Percentiles rank a stretch among this genome's conserved stretches.
Evolutionary conservation across 2,797 vertebrate species (phyloP).

Genomic region (Megaceryle alcyon): DNA sequence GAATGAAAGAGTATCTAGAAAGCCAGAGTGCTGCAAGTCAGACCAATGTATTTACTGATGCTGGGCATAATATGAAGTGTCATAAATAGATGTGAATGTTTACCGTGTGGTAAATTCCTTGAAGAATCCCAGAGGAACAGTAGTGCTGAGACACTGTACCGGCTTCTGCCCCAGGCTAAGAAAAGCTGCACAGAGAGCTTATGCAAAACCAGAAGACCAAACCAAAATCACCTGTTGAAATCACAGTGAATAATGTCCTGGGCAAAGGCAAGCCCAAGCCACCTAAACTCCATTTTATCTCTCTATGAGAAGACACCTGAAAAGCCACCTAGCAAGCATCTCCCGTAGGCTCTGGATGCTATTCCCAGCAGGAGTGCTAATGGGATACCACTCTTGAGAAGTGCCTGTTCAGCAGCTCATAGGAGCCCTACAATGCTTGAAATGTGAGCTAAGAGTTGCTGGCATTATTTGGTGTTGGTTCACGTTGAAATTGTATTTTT

Average conservation of each 20-base stretch:
- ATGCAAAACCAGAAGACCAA: not conserved
- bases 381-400: not conserved
- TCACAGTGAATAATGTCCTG: not conserved
- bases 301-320: fast-evolving
- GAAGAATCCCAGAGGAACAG: not conserved
- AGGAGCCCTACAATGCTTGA: not conserved
- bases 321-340: not conserved
- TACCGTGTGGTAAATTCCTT: not conserved
- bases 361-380: not conserved
- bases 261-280: not conserved
- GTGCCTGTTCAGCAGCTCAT: not conserved
- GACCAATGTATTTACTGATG: not conserved
- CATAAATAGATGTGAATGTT: not conserved
- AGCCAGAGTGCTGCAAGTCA: not conserved
- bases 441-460: not conserved
- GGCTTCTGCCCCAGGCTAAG: not conserved
- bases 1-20: not conserved
- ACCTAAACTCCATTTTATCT: not conserved
- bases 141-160: not conserved
- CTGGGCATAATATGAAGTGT: not conserved
- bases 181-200: not conserved
- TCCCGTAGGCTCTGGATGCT: not conserved
- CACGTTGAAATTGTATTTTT: not conserved
- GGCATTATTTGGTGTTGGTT: not conserved
- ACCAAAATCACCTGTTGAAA: not conserved